phyloP scores from a whole-genome alignment of 1,140 invertebrate species.

The Samia ricini region DNA sequence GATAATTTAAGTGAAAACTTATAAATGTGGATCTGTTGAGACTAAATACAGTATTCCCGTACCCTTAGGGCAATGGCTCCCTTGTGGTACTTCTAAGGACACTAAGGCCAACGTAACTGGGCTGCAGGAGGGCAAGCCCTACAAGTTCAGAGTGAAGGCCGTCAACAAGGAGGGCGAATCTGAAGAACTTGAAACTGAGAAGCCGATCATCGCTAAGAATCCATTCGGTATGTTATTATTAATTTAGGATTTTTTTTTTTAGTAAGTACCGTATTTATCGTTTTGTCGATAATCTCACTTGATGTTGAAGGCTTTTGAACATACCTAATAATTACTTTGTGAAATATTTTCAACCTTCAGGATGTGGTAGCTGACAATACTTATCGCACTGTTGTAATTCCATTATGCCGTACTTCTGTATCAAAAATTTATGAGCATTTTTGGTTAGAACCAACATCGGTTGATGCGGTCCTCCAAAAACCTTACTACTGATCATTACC shows the following conservation, averaged over 20 bases:
- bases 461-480: no score
- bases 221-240: conserved; percentile 88
- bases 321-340: no score
- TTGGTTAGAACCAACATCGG: no score
- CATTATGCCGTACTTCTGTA: no score
- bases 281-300: no score
- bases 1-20: no score
- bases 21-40: not conserved
- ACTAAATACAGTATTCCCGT: not conserved
- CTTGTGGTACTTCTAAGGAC: conserved; percentile 84
- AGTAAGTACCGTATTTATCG: not conserved
- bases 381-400: no score
- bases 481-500: no score
- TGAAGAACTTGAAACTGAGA: conserved; percentile 95
- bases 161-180: conserved; percentile 99
- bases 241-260: not conserved
- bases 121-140: conserved; percentile 95
- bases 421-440: no score
- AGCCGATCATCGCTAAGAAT: conserved; percentile 98
- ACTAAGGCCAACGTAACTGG: conserved; percentile 88
- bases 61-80: conserved; percentile 90
- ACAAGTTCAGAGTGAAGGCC: conserved; percentile 98
- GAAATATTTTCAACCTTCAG: no score
- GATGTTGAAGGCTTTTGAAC: no score
- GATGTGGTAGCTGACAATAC: no score